Percentiles rank a stretch among this genome's conserved stretches.
phyloP scores from a whole-genome alignment of 2,113 vertebrate species.

The Tinamus guttatus region DNA sequence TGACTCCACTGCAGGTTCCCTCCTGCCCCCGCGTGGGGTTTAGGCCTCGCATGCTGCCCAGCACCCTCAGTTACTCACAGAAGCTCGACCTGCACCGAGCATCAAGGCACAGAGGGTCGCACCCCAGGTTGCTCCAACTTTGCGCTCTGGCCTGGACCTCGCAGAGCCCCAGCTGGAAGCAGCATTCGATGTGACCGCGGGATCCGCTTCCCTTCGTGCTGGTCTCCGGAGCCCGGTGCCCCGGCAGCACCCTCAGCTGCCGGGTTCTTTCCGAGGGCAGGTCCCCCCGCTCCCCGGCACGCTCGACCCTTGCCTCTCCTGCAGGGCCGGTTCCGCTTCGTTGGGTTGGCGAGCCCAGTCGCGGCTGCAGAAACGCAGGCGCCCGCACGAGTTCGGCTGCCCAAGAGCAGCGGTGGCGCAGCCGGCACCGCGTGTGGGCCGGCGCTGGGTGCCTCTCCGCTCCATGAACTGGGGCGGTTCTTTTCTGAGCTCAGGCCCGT shows the following conservation, averaged over 20 bases:
- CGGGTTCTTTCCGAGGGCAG: too few relatives aligned
- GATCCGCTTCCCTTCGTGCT: too few relatives aligned
- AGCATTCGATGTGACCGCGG: fast-evolving
- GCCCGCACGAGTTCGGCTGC: too few relatives aligned
- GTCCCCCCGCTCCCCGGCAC: background rate
- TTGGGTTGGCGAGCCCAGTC: background rate
- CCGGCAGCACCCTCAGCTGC: too few relatives aligned
- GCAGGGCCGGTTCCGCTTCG: background rate
- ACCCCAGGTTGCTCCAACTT: background rate
- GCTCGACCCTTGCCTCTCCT: fast-evolving
- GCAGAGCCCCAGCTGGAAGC: fast-evolving
- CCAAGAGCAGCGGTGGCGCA: too few relatives aligned
- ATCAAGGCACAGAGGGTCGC: fast-evolving
- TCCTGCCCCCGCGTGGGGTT: background rate
- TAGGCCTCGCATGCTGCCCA: fast-evolving
- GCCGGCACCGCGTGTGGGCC: too few relatives aligned
- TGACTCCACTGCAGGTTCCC: fast-evolving
- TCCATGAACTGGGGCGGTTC: fast-evolving
- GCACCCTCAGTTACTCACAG: background rate
- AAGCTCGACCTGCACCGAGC: background rate
- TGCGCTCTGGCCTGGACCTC: background rate
- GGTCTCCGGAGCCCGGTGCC: too few relatives aligned
- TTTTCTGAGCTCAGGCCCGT: background rate
- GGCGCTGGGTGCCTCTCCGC: background rate
- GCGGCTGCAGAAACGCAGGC: fast-evolving